Percentiles rank a stretch among this genome's conserved stretches.
Conservation (phyloP, 37 sponge, comb jelly and placozoan genomes). For the Beroe forskalii region DNA sequence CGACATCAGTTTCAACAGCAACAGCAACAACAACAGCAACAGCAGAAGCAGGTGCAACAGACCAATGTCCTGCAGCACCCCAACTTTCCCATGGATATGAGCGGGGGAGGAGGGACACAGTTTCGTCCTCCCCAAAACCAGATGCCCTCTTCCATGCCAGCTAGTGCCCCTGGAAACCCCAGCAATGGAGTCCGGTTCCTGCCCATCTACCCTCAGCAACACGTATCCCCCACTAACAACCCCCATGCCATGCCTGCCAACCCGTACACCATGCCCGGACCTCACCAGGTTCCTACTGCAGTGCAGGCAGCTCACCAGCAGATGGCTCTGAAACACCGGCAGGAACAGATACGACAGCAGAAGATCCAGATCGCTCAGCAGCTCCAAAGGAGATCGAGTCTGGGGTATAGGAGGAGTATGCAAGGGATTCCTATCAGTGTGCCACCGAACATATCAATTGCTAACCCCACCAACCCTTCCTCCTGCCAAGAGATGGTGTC, state of each 20-base stretch:
- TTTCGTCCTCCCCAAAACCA: neutral
- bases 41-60: neutral
- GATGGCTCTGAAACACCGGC: neutral
- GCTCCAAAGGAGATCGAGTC: too few relatives aligned
- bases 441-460: too few relatives aligned
- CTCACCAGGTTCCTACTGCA: neutral
- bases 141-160: neutral
- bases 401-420: too few relatives aligned
- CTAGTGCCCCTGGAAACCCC: too few relatives aligned
- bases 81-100: neutral
- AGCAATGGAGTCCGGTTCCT: neutral
- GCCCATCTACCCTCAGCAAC: neutral
- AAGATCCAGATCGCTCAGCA: neutral
- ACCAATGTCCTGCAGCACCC: neutral
- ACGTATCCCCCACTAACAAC: neutral
- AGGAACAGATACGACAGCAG: neutral
- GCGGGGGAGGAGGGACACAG: neutral
- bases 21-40: slow-evolving; percentile 28
- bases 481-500: too few relatives aligned
- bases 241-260: neutral
- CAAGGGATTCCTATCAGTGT: too few relatives aligned
- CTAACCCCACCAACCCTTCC: too few relatives aligned
- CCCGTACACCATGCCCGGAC: too few relatives aligned
- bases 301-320: neutral
- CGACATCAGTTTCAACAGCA: neutral